Percentiles rank a stretch among this genome's conserved stretches.
Evolutionary conservation across 1,140 invertebrate genomes (phyloP).

Genomic region (Drosophila pruinosa): DNA sequence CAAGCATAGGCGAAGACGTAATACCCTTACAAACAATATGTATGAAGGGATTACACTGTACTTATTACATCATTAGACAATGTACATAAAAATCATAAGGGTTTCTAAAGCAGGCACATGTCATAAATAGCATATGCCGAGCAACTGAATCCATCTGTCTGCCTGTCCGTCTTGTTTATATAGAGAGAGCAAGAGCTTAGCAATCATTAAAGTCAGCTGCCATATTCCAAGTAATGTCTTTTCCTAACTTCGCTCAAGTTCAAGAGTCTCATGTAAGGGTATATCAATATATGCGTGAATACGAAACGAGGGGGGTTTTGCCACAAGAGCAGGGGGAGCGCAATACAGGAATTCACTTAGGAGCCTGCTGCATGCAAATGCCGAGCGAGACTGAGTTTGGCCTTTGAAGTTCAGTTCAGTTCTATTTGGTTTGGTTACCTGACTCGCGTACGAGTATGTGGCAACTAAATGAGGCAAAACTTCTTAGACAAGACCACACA

Average conservation of each 20-base stretch:
- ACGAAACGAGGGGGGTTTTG: neutral
- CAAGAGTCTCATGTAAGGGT: neutral
- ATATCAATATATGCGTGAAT: slow-evolving; percentile 3
- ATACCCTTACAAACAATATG: neutral
- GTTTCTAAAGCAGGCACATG: no score
- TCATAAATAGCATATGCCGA: no score
- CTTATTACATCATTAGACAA: neutral
- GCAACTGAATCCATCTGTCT: no score
- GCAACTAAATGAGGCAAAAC: slow-evolving; percentile 48
- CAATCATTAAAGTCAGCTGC: no score
- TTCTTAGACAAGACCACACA: slow-evolving; percentile 14
- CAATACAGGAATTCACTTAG: slow-evolving; percentile 64
- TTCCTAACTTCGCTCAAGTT: no score
- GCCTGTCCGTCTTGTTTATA: no score
- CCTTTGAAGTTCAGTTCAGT: slow-evolving; percentile 73
- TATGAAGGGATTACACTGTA: no score
- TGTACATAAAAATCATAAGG: neutral
- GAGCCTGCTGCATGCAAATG: slow-evolving; percentile 40
- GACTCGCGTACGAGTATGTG: slow-evolving; percentile 39
- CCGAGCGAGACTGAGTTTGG: slow-evolving; percentile 46
- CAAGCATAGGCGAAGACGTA: neutral
- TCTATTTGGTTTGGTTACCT: slow-evolving; percentile 41
- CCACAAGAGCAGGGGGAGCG: neutral
- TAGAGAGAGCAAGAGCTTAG: no score
- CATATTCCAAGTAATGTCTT: no score